These are phyloP conservation scores for Ariolimax columbianus DNA, from an alignment of 2,888 invertebrate species.

Conservation along the genomic window DNA sequence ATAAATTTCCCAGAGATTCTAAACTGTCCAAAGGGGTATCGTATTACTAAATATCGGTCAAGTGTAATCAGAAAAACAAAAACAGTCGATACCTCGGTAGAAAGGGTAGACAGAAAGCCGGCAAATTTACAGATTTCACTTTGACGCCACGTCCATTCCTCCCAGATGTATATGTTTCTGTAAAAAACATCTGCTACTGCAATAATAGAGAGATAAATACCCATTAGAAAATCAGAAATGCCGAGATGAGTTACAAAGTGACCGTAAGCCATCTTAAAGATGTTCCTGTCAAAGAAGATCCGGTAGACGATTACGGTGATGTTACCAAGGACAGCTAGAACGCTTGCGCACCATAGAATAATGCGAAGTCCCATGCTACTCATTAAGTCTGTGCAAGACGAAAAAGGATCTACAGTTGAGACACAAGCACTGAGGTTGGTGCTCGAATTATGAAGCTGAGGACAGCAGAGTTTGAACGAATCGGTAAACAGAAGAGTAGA, in stretches of 20 bases:
- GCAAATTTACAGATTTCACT: conserved; percentile 60
- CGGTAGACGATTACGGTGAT: conserved; percentile 53
- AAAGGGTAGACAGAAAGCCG: conserved; percentile 68
- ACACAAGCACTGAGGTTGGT: not conserved
- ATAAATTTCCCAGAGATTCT: conserved; percentile 5
- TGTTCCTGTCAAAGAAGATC: conserved; percentile 58
- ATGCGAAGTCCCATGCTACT: conserved; percentile 50
- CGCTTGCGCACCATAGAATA: conserved; percentile 57
- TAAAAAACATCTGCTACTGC: conserved; percentile 59
- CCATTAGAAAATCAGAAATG: conserved; percentile 62
- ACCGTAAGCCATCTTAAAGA: conserved; percentile 51
- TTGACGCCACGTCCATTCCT: conserved; percentile 60
- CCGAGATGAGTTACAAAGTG: conserved; percentile 58
- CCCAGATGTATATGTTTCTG: conserved; percentile 60
- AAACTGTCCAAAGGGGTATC: conserved; percentile 80
- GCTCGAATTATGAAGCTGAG: conserved; percentile 12
- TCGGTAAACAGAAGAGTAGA: conserved; percentile 1
- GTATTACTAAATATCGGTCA: conserved; percentile 79
- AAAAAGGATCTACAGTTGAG: conserved; percentile 15
- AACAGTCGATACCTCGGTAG: conserved; percentile 83
- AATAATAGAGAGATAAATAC: conserved; percentile 61
- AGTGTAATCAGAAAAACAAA: conserved; percentile 83
- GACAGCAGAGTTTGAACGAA: conserved; percentile 46
- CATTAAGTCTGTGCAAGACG: conserved; percentile 31
- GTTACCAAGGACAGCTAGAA: conserved; percentile 58